These are phyloP conservation scores for Psittacus erithacus DNA, from an alignment of 2,113 vertebrate species.

Conservation along the genomic window DNA sequence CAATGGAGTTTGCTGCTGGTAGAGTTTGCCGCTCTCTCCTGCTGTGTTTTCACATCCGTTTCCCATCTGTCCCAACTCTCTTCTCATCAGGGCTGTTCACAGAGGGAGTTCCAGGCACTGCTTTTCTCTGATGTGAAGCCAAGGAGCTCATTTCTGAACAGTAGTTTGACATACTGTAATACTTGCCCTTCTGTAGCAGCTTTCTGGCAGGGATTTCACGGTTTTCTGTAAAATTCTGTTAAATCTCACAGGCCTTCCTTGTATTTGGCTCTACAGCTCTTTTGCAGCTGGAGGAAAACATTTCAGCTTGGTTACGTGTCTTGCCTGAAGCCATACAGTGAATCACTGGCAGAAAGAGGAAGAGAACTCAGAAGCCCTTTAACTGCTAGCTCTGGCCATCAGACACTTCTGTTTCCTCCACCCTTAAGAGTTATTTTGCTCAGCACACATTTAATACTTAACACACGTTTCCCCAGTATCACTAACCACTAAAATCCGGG, in stretches of 20 bases:
- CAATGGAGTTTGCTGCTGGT: neutral
- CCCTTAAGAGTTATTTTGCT: neutral
- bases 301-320: constrained; percentile 10
- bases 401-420: neutral
- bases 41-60: neutral
- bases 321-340: neutral
- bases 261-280: neutral
- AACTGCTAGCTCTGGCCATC: neutral
- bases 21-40: neutral
- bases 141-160: neutral
- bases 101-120: neutral
- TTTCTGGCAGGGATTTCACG: neutral
- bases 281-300: constrained; percentile 27
- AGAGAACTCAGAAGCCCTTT: neutral
- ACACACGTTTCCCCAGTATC: neutral
- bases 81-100: rapidly evolving
- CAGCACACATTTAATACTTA: neutral
- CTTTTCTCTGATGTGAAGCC: neutral
- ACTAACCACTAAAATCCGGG: neutral
- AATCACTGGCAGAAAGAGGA: constrained; percentile 41
- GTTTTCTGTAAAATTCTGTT: neutral
- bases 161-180: neutral
- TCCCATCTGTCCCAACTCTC: neutral
- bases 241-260: neutral
- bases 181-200: neutral